Percentiles rank a stretch among this genome's conserved stretches.
These are phyloP conservation scores for Amphiura filiformis DNA, from an alignment of 35 echinoderm and acorn worm genomes.

Conservation along the genomic window DNA sequence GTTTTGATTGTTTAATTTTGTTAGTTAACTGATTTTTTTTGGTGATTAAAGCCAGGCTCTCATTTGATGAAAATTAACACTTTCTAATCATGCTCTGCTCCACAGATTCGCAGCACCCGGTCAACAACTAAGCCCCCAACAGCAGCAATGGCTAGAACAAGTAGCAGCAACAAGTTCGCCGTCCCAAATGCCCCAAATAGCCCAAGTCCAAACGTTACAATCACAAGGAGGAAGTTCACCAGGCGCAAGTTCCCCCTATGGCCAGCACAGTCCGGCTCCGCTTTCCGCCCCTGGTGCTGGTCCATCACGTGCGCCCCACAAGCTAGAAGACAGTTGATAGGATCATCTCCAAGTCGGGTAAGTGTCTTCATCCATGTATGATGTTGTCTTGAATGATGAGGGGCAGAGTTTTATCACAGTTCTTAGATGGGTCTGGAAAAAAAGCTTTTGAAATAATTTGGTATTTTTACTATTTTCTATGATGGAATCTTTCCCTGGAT, in stretches of 20 bases:
- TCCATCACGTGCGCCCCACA: neutral
- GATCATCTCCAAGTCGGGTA: slow-evolving; percentile 3
- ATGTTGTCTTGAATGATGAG: neutral
- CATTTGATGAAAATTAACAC: no score
- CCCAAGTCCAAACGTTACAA: neutral
- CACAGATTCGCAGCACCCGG: neutral
- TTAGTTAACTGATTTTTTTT: no score
- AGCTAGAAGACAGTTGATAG: neutral
- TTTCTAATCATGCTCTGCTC: no score
- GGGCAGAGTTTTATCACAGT: neutral
- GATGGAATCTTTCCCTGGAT: no score
- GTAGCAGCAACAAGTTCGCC: neutral
- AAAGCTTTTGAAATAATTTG: no score
- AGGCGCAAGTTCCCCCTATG: neutral
- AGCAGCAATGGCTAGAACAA: neutral
- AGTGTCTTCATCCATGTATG: neutral
- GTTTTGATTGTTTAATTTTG: no score
- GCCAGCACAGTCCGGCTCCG: slow-evolving; percentile 11
- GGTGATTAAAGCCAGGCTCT: no score
- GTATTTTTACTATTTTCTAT: no score
- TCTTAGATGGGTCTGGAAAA: neutral
- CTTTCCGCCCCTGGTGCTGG: neutral
- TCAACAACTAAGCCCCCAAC: neutral
- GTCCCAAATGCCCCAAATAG: neutral
- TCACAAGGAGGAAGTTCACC: neutral